phyloP scores from a whole-genome alignment of 2,888 invertebrate species.

The Nemoura dubitans region DNA sequence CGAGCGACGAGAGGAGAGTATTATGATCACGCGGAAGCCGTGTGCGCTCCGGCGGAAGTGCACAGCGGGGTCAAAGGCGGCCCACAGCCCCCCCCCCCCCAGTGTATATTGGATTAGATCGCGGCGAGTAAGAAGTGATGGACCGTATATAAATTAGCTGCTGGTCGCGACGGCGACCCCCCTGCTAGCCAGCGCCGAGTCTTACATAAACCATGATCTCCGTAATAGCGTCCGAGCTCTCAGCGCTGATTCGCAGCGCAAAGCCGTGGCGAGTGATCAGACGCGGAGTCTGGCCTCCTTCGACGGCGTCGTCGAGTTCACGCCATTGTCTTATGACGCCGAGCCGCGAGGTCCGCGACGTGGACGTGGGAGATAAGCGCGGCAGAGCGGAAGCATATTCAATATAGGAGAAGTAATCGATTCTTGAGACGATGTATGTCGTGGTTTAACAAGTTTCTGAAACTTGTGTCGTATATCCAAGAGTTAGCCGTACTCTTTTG shows the following conservation, averaged over 20 bases:
- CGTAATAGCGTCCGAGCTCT: neutral
- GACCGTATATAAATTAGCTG: neutral
- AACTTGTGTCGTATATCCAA: too few species aligned
- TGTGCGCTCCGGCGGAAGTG: neutral
- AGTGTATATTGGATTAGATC: neutral
- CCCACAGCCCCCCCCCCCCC: too few species aligned
- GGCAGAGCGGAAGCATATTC: neutral
- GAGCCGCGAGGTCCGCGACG: neutral
- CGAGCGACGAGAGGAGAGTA: neutral
- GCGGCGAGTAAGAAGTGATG: neutral
- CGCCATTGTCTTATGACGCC: neutral
- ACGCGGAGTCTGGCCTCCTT: too few species aligned
- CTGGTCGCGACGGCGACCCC: neutral
- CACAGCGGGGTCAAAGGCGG: neutral
- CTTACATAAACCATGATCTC: neutral
- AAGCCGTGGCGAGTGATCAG: neutral
- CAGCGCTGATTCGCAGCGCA: constrained; percentile 1
- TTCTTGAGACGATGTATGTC: neutral
- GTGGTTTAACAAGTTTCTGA: too few species aligned
- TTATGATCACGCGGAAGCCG: neutral
- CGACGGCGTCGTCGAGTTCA: neutral
- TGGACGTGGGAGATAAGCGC: neutral
- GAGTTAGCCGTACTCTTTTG: too few species aligned
- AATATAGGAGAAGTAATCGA: neutral
- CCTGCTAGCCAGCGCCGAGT: neutral